phyloP scores from a whole-genome alignment of 2,888 invertebrate species.

The Coecobrya sp. region DNA sequence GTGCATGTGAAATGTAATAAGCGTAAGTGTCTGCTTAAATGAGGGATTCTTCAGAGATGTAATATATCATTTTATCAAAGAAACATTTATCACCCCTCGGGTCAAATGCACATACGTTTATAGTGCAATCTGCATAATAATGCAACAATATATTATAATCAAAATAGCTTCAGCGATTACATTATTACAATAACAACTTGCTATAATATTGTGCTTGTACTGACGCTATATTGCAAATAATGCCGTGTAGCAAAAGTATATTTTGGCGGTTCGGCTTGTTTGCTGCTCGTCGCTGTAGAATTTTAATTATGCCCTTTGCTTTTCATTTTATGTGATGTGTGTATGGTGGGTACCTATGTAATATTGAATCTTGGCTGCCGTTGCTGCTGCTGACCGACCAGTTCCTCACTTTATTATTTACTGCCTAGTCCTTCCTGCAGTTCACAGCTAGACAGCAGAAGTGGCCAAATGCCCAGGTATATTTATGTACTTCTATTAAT shows the following conservation, averaged over 20 bases:
- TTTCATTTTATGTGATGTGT: slow-evolving; percentile 43
- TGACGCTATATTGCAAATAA: slow-evolving; percentile 39
- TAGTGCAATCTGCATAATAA: slow-evolving; percentile 21
- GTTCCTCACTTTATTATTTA: slow-evolving; percentile 73
- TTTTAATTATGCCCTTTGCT: slow-evolving; percentile 69
- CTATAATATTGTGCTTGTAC: not conserved
- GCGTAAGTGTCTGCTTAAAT: slow-evolving; percentile 32
- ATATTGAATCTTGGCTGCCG: slow-evolving; percentile 30
- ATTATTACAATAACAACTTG: too few relatives aligned
- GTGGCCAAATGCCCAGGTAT: slow-evolving; percentile 2
- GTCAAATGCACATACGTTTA: slow-evolving; percentile 60
- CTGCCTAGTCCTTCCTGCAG: slow-evolving; percentile 67
- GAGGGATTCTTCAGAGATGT: slow-evolving; percentile 42
- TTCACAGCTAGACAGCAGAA: slow-evolving; percentile 66
- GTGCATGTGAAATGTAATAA: slow-evolving; percentile 52
- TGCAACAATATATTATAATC: slow-evolving; percentile 5
- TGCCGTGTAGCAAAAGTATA: not conserved
- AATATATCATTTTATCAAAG: slow-evolving; percentile 38
- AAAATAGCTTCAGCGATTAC: not conserved
- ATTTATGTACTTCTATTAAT: not conserved
- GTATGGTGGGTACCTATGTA: not conserved
- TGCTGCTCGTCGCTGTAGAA: slow-evolving; percentile 49
- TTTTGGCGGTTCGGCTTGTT: slow-evolving; percentile 46
- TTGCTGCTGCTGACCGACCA: slow-evolving; percentile 72
- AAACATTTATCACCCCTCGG: slow-evolving; percentile 61